phyloP scores from a whole-genome alignment of 1,140 invertebrate genomes.

The Sarcophaga peregrina region DNA sequence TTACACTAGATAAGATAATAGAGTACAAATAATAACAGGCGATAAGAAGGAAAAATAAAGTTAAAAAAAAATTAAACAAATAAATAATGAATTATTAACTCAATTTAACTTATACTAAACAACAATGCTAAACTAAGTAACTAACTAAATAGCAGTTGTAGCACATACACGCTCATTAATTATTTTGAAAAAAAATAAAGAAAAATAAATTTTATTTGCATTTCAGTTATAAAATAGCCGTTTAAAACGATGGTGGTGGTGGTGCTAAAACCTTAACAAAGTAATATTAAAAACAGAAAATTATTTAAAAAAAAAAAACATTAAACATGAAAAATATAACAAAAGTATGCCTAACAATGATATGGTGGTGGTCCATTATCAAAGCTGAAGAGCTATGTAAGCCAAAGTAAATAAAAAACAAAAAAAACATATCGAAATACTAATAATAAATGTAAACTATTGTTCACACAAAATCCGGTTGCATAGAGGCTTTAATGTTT shows the following conservation, averaged over 20 bases:
- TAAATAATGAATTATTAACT: constrained; percentile 24
- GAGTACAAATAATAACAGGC: neutral
- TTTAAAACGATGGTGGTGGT: neutral
- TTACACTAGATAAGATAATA: neutral
- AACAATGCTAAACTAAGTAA: neutral
- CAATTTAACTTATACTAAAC: neutral
- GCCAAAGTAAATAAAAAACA: neutral
- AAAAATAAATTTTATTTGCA: neutral
- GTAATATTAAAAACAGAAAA: neutral
- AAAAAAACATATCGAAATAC: no score
- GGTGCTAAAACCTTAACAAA: neutral
- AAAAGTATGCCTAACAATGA: neutral
- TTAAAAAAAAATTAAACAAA: constrained; percentile 43
- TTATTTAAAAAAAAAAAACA: neutral
- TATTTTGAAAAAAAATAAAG: no score
- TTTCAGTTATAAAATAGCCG: neutral
- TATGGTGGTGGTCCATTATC: neutral
- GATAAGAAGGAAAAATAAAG: neutral
- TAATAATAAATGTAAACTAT: neutral
- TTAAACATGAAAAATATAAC: neutral
- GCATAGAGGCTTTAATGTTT: no score
- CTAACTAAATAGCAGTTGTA: neutral
- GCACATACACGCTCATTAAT: neutral
- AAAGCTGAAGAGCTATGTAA: constrained; percentile 18
- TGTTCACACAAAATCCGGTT: neutral